Percentiles rank a stretch among this genome's conserved stretches.
Conservation (phyloP, 2,888 invertebrate genomes). For the Drosophila anomalata region DNA sequence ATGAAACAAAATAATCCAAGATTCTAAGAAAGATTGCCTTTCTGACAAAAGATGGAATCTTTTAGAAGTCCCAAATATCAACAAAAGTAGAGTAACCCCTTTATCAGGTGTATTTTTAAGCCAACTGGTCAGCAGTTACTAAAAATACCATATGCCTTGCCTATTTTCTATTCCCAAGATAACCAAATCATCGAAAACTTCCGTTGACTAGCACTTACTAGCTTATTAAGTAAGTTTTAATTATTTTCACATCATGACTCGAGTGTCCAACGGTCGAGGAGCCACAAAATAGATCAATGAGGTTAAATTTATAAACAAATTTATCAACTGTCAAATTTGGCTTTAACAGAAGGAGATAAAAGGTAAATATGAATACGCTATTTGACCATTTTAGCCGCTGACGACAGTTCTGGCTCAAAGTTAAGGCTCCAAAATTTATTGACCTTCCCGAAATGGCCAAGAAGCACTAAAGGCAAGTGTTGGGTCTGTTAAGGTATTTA, state of each 20-base stretch:
- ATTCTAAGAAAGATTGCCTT: too few relatives aligned
- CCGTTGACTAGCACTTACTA: neutral
- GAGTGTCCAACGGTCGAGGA: neutral
- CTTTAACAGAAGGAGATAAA: constrained; percentile 45
- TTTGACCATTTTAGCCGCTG: constrained; percentile 46
- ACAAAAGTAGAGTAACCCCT: neutral
- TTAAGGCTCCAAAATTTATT: constrained; percentile 65
- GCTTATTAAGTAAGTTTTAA: neutral
- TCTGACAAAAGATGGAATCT: neutral
- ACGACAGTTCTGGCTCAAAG: constrained; percentile 50
- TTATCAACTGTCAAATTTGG: constrained; percentile 54
- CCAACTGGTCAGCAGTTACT: constrained; percentile 21
- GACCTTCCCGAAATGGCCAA: constrained; percentile 14
- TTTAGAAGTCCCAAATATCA: neutral
- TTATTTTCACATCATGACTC: neutral
- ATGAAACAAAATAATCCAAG: too few relatives aligned
- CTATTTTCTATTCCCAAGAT: neutral
- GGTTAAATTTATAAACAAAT: constrained; percentile 13
- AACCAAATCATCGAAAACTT: neutral
- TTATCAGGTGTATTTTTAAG: constrained; percentile 2
- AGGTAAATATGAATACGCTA: constrained; percentile 35
- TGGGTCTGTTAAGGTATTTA: constrained; percentile 34
- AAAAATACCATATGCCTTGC: constrained; percentile 20
- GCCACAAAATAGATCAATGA: neutral
- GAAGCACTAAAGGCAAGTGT: neutral